Percentiles rank a stretch among this genome's conserved stretches.
phyloP scores from a whole-genome alignment of 53 echinoderm and acorn worm species.

The Stichopus horrens region DNA sequence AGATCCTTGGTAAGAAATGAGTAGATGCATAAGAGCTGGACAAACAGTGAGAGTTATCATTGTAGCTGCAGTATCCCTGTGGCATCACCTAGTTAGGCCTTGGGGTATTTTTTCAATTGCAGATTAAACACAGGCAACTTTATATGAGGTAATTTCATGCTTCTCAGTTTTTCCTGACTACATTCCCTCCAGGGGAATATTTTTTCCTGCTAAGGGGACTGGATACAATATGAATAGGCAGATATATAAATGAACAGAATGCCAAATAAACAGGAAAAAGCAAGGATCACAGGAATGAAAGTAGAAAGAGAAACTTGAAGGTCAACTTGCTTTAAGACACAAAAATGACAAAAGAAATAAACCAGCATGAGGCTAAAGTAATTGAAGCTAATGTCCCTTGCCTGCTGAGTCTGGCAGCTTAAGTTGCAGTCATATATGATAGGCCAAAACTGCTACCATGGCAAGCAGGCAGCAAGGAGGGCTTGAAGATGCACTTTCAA shows the following conservation, averaged over 20 bases:
- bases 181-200: neutral
- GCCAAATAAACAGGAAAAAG: neutral
- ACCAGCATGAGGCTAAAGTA: slow-evolving; percentile 42
- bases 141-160: slow-evolving; percentile 22
- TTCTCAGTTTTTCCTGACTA: slow-evolving; percentile 21
- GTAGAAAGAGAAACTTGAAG: slow-evolving; percentile 9
- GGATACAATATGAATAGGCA: neutral
- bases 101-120: slow-evolving; percentile 24
- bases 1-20: neutral
- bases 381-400: slow-evolving; percentile 37
- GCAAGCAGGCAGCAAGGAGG: no score
- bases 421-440: neutral
- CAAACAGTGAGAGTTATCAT: neutral
- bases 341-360: slow-evolving; percentile 17
- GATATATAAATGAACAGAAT: neutral
- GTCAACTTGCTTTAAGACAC: slow-evolving; percentile 17
- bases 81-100: neutral
- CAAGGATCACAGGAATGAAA: neutral
- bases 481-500: slow-evolving; percentile 1
- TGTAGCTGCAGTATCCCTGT: slow-evolving; percentile 2
- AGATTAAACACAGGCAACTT: slow-evolving; percentile 26
- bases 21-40: neutral
- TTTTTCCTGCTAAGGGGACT: neutral
- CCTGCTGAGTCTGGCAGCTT: slow-evolving; percentile 21
- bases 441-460: neutral